Evolutionary conservation across 2,888 invertebrate genomes (phyloP), one percentile per base, ranked within the genome.

Genomic region (Pseudococcus longispinus): DNA sequence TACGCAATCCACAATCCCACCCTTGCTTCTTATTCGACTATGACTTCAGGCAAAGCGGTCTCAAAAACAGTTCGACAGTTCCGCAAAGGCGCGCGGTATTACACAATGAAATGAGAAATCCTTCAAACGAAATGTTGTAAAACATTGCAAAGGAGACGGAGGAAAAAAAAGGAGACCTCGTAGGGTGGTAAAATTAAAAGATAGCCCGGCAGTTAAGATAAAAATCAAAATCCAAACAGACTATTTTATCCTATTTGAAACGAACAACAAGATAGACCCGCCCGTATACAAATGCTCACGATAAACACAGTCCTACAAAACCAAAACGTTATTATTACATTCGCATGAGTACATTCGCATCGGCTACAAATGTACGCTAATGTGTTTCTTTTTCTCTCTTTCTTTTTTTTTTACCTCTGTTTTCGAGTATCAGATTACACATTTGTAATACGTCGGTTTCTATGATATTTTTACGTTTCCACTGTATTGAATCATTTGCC

Each of bases 151-250:
- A 44, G 44, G 44, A 60, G 51, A 32, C 3, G 1, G 32, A 23
- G 44, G 32, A 37, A 32, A 55, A 32, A 23, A 44, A 70, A 37
- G 37, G 37, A 37, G 20, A 85, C 55, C 85, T 65, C 85, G 37
- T 85, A 70, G 85, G 85, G 85, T 85, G 85, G 85, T 85, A 85
- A 85, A 85, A 85, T 85, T 85, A 85, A 70, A 85, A 42, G 85
- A 85, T 85, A 65, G 85, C 85, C 85, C 85, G 32, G 85, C 85
- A 85, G 85, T 85, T 85, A 70, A 85, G 85, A 85, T 85, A 85
- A 85, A 70, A 85, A 85, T 85, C 85, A 60, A 60, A 85, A 85
- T 85, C 85, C 70, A 85, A 85, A 85, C 85, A 85, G 70, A 85
- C 85, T 85, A 42, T 85, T 85, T 85, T 85, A 65, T 85, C 85